Base-by-base conservation (phyloP, 2,888 invertebrate species). In the Flabesymbios commensalis region DNA sequence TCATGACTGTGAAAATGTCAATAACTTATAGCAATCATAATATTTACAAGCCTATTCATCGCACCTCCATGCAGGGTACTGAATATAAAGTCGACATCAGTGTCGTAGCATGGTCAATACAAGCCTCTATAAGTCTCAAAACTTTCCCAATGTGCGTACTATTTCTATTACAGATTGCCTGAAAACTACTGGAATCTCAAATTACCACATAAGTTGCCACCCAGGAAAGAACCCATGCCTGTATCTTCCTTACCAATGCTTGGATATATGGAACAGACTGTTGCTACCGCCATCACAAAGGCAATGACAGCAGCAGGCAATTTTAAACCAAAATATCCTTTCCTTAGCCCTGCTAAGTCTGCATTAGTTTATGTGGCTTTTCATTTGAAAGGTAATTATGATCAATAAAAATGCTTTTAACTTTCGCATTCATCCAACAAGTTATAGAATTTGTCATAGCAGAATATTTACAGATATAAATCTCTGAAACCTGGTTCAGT, bases 291-390 rank as follows among this genome's bases (percentile, higher is more conserved):
- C 2, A 64, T 83, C 45, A 76, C 75, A 42, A 80, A 81, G 57
- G 77, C 81, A 2, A 68, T 83, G 59, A 80, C 80, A 14, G 75
- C 80, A 19, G 75, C 75, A 24, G 82, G 82, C 24, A 76, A 74
- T 60, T 75, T 77, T 54, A 83, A 83, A 67, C 83, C 83, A 39
- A 83, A 83, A 65, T 82, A 79, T 65, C 83, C 83, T 1, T 83
- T 82, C 75, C 70, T 83, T 33, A 75, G 72, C 47, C 65, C 81
- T 24, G 74, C 77, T 22, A 68, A 75, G 53, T 83, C 83, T 7
- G 81, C 83, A 2, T 69, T 79, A 17, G 66, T 82, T 36, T 83
- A 80, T 63, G 74, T 82, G 31, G 83, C 82, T 5, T 80, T 78
- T 64, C 79, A 82, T 71, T 72, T 83, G 26, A 83, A 83, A 81